These are phyloP conservation scores for Raja brachyura DNA, from an alignment of 2,113 vertebrate genomes.

Conservation along the genomic window DNA sequence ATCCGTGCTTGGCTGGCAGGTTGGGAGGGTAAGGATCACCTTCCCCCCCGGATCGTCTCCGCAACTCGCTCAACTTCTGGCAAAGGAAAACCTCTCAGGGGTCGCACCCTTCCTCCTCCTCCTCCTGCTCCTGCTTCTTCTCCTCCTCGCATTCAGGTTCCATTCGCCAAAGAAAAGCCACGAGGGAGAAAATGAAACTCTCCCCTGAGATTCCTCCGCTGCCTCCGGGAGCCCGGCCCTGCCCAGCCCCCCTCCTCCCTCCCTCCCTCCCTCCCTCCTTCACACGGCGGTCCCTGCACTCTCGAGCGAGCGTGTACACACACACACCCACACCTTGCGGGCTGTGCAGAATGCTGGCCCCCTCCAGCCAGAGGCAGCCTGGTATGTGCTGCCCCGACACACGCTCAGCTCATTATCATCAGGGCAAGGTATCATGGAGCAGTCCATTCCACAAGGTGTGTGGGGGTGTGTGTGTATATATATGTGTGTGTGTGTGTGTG, in stretches of 20 bases:
- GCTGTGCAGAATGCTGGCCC: neutral
- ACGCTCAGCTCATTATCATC: constrained; percentile 4
- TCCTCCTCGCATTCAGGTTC: neutral
- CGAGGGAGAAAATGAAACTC: neutral
- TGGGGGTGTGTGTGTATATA: too few relatives aligned
- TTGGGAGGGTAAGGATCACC: neutral
- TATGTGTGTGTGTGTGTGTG: too few relatives aligned
- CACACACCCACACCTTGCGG: constrained; percentile 4
- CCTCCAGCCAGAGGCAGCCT: neutral
- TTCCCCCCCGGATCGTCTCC: neutral
- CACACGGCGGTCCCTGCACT: neutral
- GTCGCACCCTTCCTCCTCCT: too few relatives aligned
- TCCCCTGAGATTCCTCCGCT: neutral
- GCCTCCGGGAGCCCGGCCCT: too few relatives aligned
- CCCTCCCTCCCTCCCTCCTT: too few relatives aligned
- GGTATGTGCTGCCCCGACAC: neutral
- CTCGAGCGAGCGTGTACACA: neutral
- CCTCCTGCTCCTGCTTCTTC: too few relatives aligned
- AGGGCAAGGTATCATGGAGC: neutral
- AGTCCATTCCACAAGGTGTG: neutral
- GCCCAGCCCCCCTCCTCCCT: too few relatives aligned
- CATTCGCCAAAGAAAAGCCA: neutral
- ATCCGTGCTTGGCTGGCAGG: neutral
- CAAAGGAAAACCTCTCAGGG: too few relatives aligned
- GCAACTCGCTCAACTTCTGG: too few relatives aligned